phyloP scores from a whole-genome alignment of 2,888 invertebrate genomes.

The Dascillus cervinus region DNA sequence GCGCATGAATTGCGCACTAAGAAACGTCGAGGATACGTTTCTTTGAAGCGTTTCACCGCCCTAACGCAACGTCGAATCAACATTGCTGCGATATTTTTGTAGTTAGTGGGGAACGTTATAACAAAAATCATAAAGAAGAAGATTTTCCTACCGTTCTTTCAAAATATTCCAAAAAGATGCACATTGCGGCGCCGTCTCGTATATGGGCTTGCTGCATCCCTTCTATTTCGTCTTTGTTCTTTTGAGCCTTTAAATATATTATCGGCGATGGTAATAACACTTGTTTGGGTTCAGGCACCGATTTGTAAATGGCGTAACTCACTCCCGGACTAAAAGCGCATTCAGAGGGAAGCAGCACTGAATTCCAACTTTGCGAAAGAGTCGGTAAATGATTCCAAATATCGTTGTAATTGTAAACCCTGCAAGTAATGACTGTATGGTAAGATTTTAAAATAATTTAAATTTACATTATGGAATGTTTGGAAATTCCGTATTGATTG shows the following conservation, averaged over 20 bases:
- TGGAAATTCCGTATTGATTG: constrained; percentile 52
- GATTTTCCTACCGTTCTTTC: constrained; percentile 59
- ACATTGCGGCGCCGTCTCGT: constrained; percentile 82
- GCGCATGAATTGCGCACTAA: no score
- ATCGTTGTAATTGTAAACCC: constrained; percentile 59
- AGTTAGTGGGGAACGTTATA: not conserved
- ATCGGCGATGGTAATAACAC: constrained; percentile 69
- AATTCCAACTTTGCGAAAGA: constrained; percentile 54
- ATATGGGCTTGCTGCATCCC: constrained; percentile 83
- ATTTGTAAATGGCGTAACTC: constrained; percentile 59
- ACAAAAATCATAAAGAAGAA: constrained; percentile 21
- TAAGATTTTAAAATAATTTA: not conserved
- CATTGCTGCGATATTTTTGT: no score
- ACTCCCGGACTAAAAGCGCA: constrained; percentile 66
- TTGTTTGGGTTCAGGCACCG: constrained; percentile 51
- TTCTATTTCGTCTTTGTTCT: constrained; percentile 69
- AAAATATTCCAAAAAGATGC: constrained; percentile 72
- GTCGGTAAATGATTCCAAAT: constrained; percentile 65
- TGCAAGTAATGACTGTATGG: constrained; percentile 33
- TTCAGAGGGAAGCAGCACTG: constrained; percentile 60
- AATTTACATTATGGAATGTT: constrained; percentile 56
- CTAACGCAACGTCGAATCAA: no score
- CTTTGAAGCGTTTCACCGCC: no score
- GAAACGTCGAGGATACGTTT: no score
- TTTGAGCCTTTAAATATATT: constrained; percentile 76